Base-by-base conservation (phyloP, 2,113 vertebrate genomes). In the Parus major region DNA sequence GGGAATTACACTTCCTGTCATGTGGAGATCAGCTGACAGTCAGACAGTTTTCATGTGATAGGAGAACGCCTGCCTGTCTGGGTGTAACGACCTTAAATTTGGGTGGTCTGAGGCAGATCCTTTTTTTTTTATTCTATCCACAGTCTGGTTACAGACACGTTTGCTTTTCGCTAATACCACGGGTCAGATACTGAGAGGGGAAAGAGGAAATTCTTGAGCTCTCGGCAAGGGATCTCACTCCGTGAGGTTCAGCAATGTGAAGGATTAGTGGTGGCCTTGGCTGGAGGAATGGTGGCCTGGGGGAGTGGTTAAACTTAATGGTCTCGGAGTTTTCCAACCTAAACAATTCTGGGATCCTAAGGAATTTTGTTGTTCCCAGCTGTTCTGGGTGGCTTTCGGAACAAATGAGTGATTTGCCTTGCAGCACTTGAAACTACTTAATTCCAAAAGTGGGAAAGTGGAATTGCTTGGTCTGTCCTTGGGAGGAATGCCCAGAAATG, bases 1-100 rank as follows among this genome's bases (percentile, higher is more conserved):
- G 63, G 64, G 81, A 35, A 31, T 56, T 17, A 8, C 1, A 1
- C 36, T 77, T 12, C n/a, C 39, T 0, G 3, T 44, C 7, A 0
- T 3, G 46, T 9, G 44, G 44, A 24, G 10, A 36, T 80, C 93
- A 83, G 76, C 68, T 90, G 94, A 36, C 47, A 13, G 4, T 64
- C 76, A 56, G 15, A 1, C 2, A 5, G 7, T n/a, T 80, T 31
- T 7, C 80, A 41, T 36, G 70, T 53, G 80, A 65, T 3, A 7
- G 59, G 15, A 16, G 53, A 86, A 61, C 12, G 56, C 50, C 56
- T 76, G 71, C 84, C 76, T 61, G 66, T 11, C 76, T 80, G 91
- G 47, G 12, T 49, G n/a, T 19, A 24, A 52, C 14, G 8, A 24
- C 14, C 25, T 20, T 10, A 22, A 44, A 31, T 78, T 14, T 28